Conservation (phyloP, 1,140 invertebrate species). For the Orius laevigatus region DNA sequence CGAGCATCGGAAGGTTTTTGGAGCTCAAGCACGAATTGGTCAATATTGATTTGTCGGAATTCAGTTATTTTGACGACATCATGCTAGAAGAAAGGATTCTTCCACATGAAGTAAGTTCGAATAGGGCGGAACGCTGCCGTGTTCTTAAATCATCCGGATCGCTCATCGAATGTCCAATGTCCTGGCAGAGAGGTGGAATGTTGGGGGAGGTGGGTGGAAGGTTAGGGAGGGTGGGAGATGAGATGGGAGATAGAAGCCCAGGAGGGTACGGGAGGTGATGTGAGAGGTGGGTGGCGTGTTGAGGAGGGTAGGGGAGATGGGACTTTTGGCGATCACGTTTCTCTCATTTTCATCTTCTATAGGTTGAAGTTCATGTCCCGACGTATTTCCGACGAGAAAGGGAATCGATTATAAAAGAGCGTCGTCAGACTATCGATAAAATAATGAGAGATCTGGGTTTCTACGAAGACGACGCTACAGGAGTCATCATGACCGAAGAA, state of each 20-base stretch:
- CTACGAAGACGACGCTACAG: slow-evolving; percentile 37
- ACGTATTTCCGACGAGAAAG: slow-evolving; percentile 34
- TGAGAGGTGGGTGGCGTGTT: too few species aligned
- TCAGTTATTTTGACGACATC: slow-evolving; percentile 70
- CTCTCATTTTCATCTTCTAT: slow-evolving; percentile 47
- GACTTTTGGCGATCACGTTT: too few species aligned
- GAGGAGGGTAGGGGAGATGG: too few species aligned
- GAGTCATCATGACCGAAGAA: slow-evolving; percentile 48
- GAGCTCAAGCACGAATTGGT: slow-evolving; percentile 74
- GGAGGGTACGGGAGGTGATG: too few species aligned
- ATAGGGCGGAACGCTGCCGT: too few species aligned
- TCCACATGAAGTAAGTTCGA: slow-evolving; percentile 26
- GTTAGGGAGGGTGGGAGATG: too few species aligned
- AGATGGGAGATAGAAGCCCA: too few species aligned
- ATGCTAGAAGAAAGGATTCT: slow-evolving; percentile 38
- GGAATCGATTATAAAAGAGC: slow-evolving; percentile 38
- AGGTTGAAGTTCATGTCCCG: slow-evolving; percentile 12
- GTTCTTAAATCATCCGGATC: not conserved
- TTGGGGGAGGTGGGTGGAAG: too few species aligned
- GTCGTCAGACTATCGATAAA: slow-evolving; percentile 42
- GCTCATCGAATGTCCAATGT: too few species aligned
- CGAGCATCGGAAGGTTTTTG: slow-evolving; percentile 53
- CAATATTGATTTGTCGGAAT: slow-evolving; percentile 68
- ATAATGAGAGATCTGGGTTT: slow-evolving; percentile 47
- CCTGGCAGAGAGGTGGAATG: too few species aligned